These are phyloP conservation scores for Eriosoma lanigerum DNA, from an alignment of 1,140 invertebrate genomes.

Conservation along the genomic window DNA sequence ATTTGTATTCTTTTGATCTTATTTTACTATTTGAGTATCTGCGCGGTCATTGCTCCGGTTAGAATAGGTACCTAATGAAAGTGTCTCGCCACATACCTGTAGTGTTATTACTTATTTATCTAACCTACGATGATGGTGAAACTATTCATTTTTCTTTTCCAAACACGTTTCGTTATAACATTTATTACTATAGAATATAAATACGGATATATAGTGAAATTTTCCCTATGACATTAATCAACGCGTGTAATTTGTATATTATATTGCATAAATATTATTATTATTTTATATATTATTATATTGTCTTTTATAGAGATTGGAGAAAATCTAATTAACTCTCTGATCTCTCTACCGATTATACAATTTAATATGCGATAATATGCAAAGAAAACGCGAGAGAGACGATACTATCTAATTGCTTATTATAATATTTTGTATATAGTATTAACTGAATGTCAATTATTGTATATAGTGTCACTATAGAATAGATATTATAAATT, in stretches of 20 bases:
- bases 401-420: too few species aligned
- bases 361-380: neutral
- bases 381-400: neutral
- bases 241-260: constrained; percentile 2
- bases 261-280: neutral
- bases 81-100: neutral
- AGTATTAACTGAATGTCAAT: neutral
- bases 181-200: neutral
- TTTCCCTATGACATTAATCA: neutral
- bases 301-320: neutral
- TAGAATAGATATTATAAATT: neutral
- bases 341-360: constrained; percentile 15
- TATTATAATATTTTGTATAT: neutral
- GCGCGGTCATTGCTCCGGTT: constrained; percentile 33
- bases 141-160: constrained; percentile 21
- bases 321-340: neutral
- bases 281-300: neutral
- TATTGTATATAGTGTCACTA: neutral
- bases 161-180: constrained; percentile 2
- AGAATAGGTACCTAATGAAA: neutral
- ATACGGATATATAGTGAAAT: constrained; percentile 9
- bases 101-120: neutral
- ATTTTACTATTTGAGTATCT: neutral
- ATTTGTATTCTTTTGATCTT: neutral
- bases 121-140: constrained; percentile 24